Evolutionary conservation across 1,140 invertebrate genomes (phyloP).

Genomic region (Diabrotica virgifera): DNA sequence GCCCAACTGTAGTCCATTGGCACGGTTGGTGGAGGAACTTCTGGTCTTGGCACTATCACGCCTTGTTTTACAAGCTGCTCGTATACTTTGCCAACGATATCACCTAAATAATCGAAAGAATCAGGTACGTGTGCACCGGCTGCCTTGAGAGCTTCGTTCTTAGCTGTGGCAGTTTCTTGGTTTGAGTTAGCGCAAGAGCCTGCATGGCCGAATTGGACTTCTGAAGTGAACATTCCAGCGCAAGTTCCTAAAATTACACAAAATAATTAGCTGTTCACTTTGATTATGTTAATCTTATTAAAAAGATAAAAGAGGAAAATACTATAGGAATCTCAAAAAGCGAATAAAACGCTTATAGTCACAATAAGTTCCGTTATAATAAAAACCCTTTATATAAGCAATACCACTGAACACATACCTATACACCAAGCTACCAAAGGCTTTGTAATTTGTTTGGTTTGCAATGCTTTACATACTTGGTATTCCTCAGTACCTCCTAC

Average conservation of each 20-base stretch:
- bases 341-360: no score
- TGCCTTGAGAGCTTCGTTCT: constrained; percentile 81
- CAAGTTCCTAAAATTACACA: constrained; percentile 37
- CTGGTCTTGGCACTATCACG: constrained; percentile 80
- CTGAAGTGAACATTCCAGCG: constrained; percentile 85
- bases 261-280: neutral
- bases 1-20: constrained; percentile 99
- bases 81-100: constrained; percentile 75
- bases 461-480: constrained; percentile 88
- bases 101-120: constrained; percentile 80
- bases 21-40: constrained; percentile 96
- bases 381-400: no score
- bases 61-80: constrained; percentile 77
- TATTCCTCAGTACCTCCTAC: constrained; percentile 99
- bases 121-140: constrained; percentile 88
- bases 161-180: constrained; percentile 89
- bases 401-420: constrained; percentile 51
- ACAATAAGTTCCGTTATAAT: no score
- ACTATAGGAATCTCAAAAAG: constrained; percentile 49
- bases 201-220: constrained; percentile 99
- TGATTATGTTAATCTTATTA: neutral
- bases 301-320: neutral
- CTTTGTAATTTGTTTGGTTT: constrained; percentile 81
- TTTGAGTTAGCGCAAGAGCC: constrained; percentile 96
- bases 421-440: constrained; percentile 98